These are phyloP conservation scores for Bibio marci DNA, from an alignment of 2,888 invertebrate species.

Conservation along the genomic window DNA sequence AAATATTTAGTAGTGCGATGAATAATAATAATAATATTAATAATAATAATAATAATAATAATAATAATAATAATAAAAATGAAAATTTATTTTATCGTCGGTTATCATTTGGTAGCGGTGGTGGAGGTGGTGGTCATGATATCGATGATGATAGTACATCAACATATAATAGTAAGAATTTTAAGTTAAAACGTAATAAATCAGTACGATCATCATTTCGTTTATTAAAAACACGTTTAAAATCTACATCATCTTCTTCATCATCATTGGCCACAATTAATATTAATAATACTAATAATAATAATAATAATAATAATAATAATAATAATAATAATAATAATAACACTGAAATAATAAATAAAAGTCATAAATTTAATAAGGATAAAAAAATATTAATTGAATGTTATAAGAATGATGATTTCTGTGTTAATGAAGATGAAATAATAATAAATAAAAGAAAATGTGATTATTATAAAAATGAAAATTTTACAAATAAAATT, in stretches of 20 bases:
- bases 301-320: conserved; percentile 19
- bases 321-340: background rate
- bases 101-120: background rate
- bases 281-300: background rate
- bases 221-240: conserved; percentile 44
- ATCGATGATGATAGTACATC: no score
- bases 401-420: background rate
- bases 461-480: background rate
- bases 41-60: no score
- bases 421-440: conserved; percentile 16
- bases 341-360: no score
- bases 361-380: conserved; percentile 8
- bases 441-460: conserved; percentile 5
- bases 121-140: no score
- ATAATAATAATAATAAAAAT: background rate
- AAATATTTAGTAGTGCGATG: no score
- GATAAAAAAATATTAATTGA: no score
- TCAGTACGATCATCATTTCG: conserved; percentile 54
- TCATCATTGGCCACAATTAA: background rate
- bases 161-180: background rate
- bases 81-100: conserved; percentile 1
- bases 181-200: conserved; percentile 38
- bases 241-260: conserved; percentile 16
- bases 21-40: no score
- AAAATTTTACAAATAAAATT: background rate